Evolutionary conservation across 2,888 invertebrate genomes (phyloP).

Genomic region (Acrobasis consociella): DNA sequence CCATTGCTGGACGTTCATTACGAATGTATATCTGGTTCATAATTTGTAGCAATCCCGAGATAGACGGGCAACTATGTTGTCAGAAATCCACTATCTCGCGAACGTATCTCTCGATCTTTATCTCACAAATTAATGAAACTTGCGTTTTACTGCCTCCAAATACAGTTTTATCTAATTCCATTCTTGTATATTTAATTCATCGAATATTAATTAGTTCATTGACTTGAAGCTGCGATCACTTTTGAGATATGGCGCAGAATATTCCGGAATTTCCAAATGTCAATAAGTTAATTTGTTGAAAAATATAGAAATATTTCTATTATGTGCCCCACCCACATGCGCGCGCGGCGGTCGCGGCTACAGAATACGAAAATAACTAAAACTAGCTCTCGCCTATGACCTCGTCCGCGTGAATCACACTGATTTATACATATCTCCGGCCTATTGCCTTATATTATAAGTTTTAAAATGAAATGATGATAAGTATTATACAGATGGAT

Average conservation of each 20-base stretch:
- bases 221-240: conserved; percentile 16
- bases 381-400: conserved; percentile 3
- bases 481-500: no score
- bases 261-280: conserved; percentile 20
- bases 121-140: conserved; percentile 24
- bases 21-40: conserved; percentile 7
- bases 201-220: conserved; percentile 23
- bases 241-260: conserved; percentile 12
- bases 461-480: no score
- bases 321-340: conserved; percentile 14
- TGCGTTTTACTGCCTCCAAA: conserved; percentile 9
- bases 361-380: conserved; percentile 23
- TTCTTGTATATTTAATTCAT: conserved; percentile 17
- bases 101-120: conserved; percentile 19
- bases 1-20: not conserved
- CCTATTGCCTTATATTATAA: no score
- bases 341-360: not conserved
- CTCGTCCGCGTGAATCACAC: not conserved
- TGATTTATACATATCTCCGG: not conserved
- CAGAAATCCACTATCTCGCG: conserved; percentile 7
- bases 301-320: conserved; percentile 15
- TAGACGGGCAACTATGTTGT: conserved; percentile 16
- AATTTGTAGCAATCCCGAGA: conserved; percentile 16
- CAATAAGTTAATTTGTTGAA: conserved; percentile 18
- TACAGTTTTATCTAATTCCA: conserved; percentile 5